These are phyloP conservation scores for Euplexia lucipara DNA, from an alignment of 2,888 invertebrate species.

Conservation along the genomic window DNA sequence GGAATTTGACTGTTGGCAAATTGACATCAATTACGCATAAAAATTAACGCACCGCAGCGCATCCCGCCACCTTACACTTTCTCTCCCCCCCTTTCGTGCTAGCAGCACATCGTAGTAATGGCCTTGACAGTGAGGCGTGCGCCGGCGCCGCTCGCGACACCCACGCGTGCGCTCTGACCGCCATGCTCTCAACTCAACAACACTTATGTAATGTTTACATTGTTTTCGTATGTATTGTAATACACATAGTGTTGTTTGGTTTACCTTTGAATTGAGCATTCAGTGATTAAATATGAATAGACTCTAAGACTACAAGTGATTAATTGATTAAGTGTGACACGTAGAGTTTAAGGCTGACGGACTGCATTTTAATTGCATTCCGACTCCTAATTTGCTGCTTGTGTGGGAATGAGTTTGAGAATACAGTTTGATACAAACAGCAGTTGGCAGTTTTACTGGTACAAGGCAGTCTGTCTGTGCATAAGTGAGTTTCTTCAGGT, in stretches of 20 bases:
- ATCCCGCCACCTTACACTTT: neutral
- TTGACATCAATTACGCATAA: no score
- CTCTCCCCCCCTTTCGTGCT: neutral
- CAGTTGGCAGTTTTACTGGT: no score
- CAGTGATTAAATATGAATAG: neutral
- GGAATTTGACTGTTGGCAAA: no score
- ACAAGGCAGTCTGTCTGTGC: no score
- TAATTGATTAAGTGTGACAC: constrained; percentile 1
- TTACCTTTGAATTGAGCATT: constrained; percentile 7
- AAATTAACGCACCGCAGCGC: neutral
- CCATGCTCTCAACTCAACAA: neutral
- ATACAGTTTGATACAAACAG: no score
- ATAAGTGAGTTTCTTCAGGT: neutral
- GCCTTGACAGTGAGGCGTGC: constrained; percentile 55
- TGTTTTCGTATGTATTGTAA: constrained; percentile 4
- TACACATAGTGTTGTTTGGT: neutral
- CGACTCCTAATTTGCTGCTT: no score
- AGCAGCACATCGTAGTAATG: constrained; percentile 22
- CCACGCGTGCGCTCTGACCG: constrained; percentile 2
- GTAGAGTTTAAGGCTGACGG: no score
- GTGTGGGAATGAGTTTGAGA: no score
- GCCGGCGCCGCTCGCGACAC: constrained; percentile 22
- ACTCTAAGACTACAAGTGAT: neutral
- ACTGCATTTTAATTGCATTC: no score
- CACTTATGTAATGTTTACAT: constrained; percentile 33